Evolutionary conservation across 2,113 vertebrate genomes (phyloP).

Genomic region (Phaethornis superciliosus): DNA sequence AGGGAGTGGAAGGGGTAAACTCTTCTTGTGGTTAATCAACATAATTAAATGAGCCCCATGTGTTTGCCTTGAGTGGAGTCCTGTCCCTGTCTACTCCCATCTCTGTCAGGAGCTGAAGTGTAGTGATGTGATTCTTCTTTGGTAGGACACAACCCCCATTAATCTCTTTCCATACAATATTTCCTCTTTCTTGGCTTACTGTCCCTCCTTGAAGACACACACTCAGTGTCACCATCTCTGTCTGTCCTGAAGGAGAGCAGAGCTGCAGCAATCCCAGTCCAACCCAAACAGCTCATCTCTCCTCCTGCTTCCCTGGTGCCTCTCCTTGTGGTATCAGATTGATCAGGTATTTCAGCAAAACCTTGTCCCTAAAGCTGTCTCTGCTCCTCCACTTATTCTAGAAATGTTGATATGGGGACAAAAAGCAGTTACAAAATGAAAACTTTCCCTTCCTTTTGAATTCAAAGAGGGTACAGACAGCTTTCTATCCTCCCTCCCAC

Average conservation of each 20-base stretch:
- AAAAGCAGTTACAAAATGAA: neutral
- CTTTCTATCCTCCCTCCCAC: conserved; percentile 40
- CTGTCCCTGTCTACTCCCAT: neutral
- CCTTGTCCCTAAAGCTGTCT: neutral
- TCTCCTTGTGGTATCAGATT: neutral
- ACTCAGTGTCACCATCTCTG: neutral
- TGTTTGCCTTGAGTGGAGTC: neutral
- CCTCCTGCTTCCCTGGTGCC: neutral
- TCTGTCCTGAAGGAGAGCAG: neutral
- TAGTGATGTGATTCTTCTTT: neutral
- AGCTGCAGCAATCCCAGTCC: neutral
- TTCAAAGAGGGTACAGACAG: conserved; percentile 39
- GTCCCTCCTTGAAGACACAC: neutral
- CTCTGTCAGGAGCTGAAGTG: neutral
- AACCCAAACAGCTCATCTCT: neutral
- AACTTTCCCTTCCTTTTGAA: conserved; percentile 48
- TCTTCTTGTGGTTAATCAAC: neutral
- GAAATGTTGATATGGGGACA: conserved; percentile 5
- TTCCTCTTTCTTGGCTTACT: neutral
- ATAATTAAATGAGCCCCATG: neutral
- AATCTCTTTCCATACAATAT: neutral
- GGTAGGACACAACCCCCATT: neutral
- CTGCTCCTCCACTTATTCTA: neutral
- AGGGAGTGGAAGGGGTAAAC: neutral
- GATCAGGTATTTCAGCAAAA: neutral